phyloP scores from a whole-genome alignment of 2,888 invertebrate species.

The Nemurella pictetii region DNA sequence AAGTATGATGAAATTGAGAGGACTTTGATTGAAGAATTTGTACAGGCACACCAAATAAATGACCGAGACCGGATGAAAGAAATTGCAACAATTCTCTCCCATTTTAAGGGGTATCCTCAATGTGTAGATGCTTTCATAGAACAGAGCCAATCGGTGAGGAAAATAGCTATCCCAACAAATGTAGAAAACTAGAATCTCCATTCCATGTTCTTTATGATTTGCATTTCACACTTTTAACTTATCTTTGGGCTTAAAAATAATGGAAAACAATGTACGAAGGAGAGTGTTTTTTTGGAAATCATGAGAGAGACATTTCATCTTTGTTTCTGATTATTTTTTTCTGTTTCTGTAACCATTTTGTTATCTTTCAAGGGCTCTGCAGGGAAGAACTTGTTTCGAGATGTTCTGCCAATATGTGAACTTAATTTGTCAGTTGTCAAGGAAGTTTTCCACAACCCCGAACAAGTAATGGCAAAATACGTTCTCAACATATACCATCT shows the following conservation, averaged over 20 bases:
- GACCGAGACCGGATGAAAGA: slow-evolving; percentile 90
- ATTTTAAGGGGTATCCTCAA: slow-evolving; percentile 95
- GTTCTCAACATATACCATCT: slow-evolving; percentile 93
- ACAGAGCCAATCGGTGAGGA: slow-evolving; percentile 86
- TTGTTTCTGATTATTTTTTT: too few species aligned
- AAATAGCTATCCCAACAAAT: neutral
- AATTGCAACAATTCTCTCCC: slow-evolving; percentile 86
- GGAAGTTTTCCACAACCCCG: slow-evolving; percentile 92
- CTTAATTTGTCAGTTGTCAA: slow-evolving; percentile 82
- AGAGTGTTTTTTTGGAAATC: too few species aligned
- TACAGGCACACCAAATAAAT: slow-evolving; percentile 81
- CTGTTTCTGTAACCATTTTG: neutral
- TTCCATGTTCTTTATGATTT: too few species aligned
- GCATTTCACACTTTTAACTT: too few species aligned
- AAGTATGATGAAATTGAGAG: slow-evolving; percentile 91
- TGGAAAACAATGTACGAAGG: too few species aligned
- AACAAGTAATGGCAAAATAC: slow-evolving; percentile 97
- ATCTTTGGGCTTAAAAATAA: too few species aligned
- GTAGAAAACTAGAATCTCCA: too few species aligned
- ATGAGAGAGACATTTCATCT: too few species aligned
- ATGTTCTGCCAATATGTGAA: slow-evolving; percentile 86
- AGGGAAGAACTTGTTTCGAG: slow-evolving; percentile 87
- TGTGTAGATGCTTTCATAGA: slow-evolving; percentile 97
- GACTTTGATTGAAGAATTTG: slow-evolving; percentile 92
- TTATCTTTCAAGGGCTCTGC: slow-evolving; percentile 61